Evolutionary conservation across 2,797 vertebrate genomes (phyloP).

Genomic region (Rhinogobio ventralis): DNA sequence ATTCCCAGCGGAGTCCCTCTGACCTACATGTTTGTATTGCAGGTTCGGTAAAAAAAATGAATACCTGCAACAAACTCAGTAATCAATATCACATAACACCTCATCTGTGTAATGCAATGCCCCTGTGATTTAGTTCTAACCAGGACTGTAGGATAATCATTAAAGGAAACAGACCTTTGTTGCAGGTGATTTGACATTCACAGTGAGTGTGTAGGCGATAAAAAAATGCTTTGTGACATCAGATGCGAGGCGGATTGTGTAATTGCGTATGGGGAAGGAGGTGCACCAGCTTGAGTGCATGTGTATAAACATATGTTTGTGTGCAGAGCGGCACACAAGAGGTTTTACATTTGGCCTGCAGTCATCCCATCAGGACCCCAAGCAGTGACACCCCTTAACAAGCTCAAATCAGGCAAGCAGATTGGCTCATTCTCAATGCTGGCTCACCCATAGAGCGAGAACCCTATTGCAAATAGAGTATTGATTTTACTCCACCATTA

Average conservation of each 20-base stretch:
- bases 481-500: slow-evolving; percentile 60
- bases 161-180: slow-evolving; percentile 31
- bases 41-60: slow-evolving; percentile 18
- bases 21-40: slow-evolving; percentile 50
- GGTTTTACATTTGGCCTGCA: background rate
- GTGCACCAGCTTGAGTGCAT: slow-evolving; percentile 41
- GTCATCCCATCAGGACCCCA: slow-evolving; percentile 18
- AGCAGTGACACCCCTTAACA: slow-evolving; percentile 36
- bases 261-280: slow-evolving; percentile 29
- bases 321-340: slow-evolving; percentile 12
- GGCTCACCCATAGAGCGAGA: slow-evolving; percentile 24
- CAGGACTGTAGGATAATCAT: slow-evolving; percentile 11
- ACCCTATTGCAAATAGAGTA: slow-evolving; percentile 55
- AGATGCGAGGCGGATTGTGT: background rate
- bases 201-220: background rate
- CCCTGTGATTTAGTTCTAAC: slow-evolving; percentile 11
- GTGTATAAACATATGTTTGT: slow-evolving; percentile 42
- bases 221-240: slow-evolving; percentile 20
- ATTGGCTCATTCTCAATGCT: slow-evolving; percentile 31
- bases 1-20: slow-evolving; percentile 39
- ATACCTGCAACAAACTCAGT: slow-evolving; percentile 48
- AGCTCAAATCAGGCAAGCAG: slow-evolving; percentile 37
- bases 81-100: slow-evolving; percentile 50
- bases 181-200: slow-evolving; percentile 12
- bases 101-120: slow-evolving; percentile 39